Evolutionary conservation across 92 coral and sea anemone genomes (phyloP).

Genomic region (Palythoa grandis): DNA sequence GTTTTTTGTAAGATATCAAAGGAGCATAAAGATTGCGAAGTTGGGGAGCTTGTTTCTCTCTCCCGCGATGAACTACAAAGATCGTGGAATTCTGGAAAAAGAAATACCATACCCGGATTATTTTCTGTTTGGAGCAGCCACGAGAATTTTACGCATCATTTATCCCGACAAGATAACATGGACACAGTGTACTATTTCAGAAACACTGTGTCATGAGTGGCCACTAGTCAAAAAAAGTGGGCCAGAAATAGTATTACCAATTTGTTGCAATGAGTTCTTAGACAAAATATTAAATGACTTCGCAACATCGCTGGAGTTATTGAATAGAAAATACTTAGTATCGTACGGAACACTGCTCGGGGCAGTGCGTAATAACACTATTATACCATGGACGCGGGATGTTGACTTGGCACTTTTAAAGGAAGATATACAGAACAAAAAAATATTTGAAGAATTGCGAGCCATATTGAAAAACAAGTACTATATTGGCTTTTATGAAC

Average conservation of each 20-base stretch:
- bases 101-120: constrained; percentile 5
- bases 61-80: constrained; percentile 22
- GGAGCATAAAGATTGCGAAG: constrained; percentile 22
- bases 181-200: constrained; percentile 34
- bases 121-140: constrained; percentile 3
- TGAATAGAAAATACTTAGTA: constrained; percentile 18
- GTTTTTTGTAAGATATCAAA: constrained; percentile 27
- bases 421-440: constrained; percentile 13
- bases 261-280: constrained; percentile 33
- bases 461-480: not conserved
- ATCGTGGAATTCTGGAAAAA: constrained; percentile 29
- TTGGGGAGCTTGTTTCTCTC: constrained; percentile 19
- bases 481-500: constrained; percentile 25
- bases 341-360: constrained; percentile 40
- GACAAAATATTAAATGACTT: constrained; percentile 25
- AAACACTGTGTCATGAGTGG: constrained; percentile 33
- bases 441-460: not conserved
- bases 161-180: constrained; percentile 29
- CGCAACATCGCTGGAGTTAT: constrained; percentile 19
- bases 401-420: constrained; percentile 15
- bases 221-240: constrained; percentile 18
- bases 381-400: constrained; percentile 38
- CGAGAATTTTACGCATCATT: constrained; percentile 16
- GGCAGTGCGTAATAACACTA: constrained; percentile 32
- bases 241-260: constrained; percentile 14